Base-by-base conservation (phyloP, 2,888 invertebrate genomes). In the Drosophila nigricruria region DNA sequence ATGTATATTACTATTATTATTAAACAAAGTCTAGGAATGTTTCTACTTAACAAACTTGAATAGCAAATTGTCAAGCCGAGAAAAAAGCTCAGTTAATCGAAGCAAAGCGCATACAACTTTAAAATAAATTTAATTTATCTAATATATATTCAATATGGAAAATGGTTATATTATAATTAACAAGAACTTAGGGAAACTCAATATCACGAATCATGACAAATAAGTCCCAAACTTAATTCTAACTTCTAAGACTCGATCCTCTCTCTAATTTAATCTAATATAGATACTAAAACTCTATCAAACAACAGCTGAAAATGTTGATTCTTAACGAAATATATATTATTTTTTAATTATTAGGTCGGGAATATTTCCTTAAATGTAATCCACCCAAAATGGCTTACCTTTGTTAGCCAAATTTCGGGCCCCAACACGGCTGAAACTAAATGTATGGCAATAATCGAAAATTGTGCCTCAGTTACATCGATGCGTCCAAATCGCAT, bases 391-490 rank as follows among this genome's bases (percentile, higher is more conserved):
- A 34, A 30, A 74, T 30, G 42, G 18, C 86, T 82, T 93, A 96
- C 96, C 95, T 95, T 95, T 71, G 94, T 94, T 82, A 96, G 94
- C 99, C 99, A 99, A 84, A 99, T 94, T 75, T 94, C 94, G 20
- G 97, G 95, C 12, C 99, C 99, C 91, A 98, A 96, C 63, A 96
- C 93, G 32, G 97, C 97, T 34, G 99, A 97, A 71, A 97, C 93
- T 65, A 98, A 90, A 91, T 99, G 97, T 84, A 99, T 96, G 56
- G 93, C 93, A 81, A 99, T 99, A 82, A 99, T 98, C 56, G 96
- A 96, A 93, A 97, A 96, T 93, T 99, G 99, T 8, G 98, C 99
- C 94, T 99, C 99, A 0, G 99, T 99, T 34, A 99, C 99, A 94
- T 99, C 99, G 82, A 99, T 94, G 93, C 95, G 96, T 57, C 98